Evolutionary conservation across 1,140 invertebrate genomes (phyloP), one percentile per base, ranked within the genome.

Genomic region (Phortica variegata): DNA sequence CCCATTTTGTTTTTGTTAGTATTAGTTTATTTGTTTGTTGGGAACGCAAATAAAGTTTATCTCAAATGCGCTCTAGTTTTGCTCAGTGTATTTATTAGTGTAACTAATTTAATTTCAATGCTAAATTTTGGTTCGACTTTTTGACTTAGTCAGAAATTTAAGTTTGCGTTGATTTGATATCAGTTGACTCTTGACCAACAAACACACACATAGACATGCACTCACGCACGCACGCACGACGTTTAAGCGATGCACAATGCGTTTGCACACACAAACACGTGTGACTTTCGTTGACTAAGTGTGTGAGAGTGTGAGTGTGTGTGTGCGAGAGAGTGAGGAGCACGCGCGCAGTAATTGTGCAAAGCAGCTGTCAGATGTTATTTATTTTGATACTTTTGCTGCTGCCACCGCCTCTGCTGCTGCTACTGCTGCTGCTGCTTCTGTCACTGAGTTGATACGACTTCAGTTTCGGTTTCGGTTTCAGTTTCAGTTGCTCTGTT

Each of bases 1-100:
- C 84, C 84, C 84, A 86, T 84, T 75, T 68, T 56, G 54, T 54
- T 52, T 59, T 51, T 42, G 53, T 51, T 56, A 47, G 21, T 42
- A 15, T 49, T 47, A 32, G 39, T 47, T 47, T 37, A 26, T 17
- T n/a, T n/a, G 32, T n/a, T 53, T 49, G 33, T 21, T 15, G 37
- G 12, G 16, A 38, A 34, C n/a, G n/a, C n/a, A n/a, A n/a, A n/a
- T n/a, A n/a, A n/a, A n/a, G n/a, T n/a, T n/a, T n/a, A n/a, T n/a
- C n/a, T n/a, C n/a, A n/a, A n/a, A n/a, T n/a, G n/a, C n/a, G n/a
- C n/a, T n/a, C n/a, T n/a, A n/a, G n/a, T n/a, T n/a, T n/a, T n/a
- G n/a, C n/a, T n/a, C n/a, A n/a, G 23, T 26, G 23, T 36, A 23
- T 20, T 36, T 33, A 6, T 23, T 23, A 13, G 16, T 26, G 38